Base-by-base conservation (phyloP, 2,888 invertebrate species). In the Apotomis betuletana region DNA sequence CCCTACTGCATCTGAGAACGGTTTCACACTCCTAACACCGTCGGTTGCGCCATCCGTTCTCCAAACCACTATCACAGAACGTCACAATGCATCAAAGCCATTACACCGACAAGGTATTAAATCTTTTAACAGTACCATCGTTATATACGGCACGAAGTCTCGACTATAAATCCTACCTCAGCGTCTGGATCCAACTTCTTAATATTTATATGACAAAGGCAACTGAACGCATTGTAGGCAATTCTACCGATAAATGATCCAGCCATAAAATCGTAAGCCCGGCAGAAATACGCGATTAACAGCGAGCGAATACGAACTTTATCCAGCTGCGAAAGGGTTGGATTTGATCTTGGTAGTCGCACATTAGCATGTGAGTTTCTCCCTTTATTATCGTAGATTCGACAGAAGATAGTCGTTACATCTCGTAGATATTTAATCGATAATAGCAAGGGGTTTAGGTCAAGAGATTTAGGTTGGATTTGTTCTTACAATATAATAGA, bases 181-280 rank as follows among this genome's bases (percentile, higher is more conserved):
- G 62, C 62, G 44, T 67, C 52, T 41, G 63, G 27, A 10, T 15
- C 62, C 55, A 67, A 67, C 57, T 67, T 67, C 67, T 72, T 72
- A 67, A 67, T 72, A 72, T 72, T 72, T 72, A 67, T 71, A 71
- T 67, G 71, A 72, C 71, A 72, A 67, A 62, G 60, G 51, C 67
- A 52, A 69, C 38, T 15, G 44, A 54, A 57, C 67, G 71, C 71
- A 67, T 67, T 72, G 71, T 72, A 71, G 71, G 71, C 71, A 72
- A 62, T 67, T 72, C 62, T 58, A 77, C 79, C 84, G 80, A 85
- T 84, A 83, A 84, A 84, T 82, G 83, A 79, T 80, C 77, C 74
- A 4, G 38, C 38, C n/a, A 12, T 38, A 36, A n/a, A 49, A 49
- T 49, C 9, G 49, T 67, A 57, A 59, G 46, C 68, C 59, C 49